Percentiles rank a stretch among this genome's conserved stretches.
Evolutionary conservation across 2,888 invertebrate species (phyloP).

Genomic region (Habroteleia sp.): DNA sequence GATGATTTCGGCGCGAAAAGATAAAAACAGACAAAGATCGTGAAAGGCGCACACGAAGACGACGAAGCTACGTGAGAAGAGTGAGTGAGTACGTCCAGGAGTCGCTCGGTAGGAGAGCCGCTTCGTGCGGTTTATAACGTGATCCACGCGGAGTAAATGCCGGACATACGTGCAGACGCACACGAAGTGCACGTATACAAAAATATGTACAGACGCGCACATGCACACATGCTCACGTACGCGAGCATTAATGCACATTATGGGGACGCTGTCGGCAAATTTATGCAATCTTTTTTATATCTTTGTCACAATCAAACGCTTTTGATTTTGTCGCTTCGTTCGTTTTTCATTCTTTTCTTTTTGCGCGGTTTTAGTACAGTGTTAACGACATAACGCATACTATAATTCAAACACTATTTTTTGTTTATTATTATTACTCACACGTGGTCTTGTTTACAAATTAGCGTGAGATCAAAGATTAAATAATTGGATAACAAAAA

Average conservation of each 20-base stretch:
- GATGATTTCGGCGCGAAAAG: too few species aligned
- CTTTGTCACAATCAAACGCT: neutral
- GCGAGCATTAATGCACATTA: constrained; percentile 39
- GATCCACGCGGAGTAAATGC: constrained; percentile 53
- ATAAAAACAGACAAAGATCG: constrained; percentile 39
- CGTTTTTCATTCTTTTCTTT: too few species aligned
- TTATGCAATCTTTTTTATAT: constrained; percentile 28
- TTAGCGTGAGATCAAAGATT: too few species aligned
- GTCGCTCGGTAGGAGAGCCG: constrained; percentile 57
- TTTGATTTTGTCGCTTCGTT: constrained; percentile 1
- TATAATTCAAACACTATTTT: too few species aligned
- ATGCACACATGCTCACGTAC: too few species aligned
- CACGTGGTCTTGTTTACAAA: too few species aligned
- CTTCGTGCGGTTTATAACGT: constrained; percentile 57
- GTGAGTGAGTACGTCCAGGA: constrained; percentile 55
- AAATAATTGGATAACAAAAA: too few species aligned
- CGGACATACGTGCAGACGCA: constrained; percentile 53
- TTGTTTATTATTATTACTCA: too few species aligned
- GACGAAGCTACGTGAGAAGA: constrained; percentile 58
- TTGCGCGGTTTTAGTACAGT: too few species aligned
- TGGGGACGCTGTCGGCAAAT: constrained; percentile 30
- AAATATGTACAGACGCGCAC: too few species aligned
- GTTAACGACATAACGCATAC: too few species aligned
- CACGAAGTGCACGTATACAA: constrained; percentile 15
- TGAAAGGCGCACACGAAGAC: constrained; percentile 41